phyloP scores from a whole-genome alignment of 2,797 vertebrate genomes.

The Oreochromis grahami region DNA sequence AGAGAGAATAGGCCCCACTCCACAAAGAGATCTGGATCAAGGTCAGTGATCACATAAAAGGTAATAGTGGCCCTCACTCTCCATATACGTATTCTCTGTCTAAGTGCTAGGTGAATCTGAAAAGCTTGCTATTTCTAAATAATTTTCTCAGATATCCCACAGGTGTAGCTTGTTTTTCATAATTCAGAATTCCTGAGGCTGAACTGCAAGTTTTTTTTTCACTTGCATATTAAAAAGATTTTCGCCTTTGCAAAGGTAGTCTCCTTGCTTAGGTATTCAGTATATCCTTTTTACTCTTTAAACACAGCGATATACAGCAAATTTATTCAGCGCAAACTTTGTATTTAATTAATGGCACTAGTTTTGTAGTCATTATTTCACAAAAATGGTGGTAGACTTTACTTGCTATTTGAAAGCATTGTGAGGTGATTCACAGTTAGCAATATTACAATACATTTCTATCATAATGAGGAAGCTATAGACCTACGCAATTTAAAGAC shows the following conservation, averaged over 20 bases:
- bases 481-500: background rate
- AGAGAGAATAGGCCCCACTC: slow-evolving; percentile 35
- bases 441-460: background rate
- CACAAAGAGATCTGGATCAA: slow-evolving; percentile 56
- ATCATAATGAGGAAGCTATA: background rate
- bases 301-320: background rate
- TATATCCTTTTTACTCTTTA: background rate
- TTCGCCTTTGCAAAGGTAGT: slow-evolving; percentile 3
- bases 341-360: background rate
- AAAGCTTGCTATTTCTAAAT: slow-evolving; percentile 38
- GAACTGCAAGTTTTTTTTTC: background rate
- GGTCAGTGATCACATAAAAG: slow-evolving; percentile 49
- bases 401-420: background rate
- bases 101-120: slow-evolving; percentile 13
- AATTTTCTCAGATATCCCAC: slow-evolving; percentile 34
- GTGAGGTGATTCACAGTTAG: background rate
- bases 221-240: slow-evolving; percentile 12
- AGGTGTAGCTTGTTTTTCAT: slow-evolving; percentile 15
- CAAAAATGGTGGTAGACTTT: background rate
- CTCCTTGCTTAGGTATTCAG: background rate
- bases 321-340: background rate
- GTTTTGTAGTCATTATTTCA: background rate
- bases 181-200: slow-evolving; percentile 35
- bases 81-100: background rate
- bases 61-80: slow-evolving; percentile 20